Conservation (phyloP, 2,113 vertebrate genomes). For the Sinocyclocheilus anshuiensis region DNA sequence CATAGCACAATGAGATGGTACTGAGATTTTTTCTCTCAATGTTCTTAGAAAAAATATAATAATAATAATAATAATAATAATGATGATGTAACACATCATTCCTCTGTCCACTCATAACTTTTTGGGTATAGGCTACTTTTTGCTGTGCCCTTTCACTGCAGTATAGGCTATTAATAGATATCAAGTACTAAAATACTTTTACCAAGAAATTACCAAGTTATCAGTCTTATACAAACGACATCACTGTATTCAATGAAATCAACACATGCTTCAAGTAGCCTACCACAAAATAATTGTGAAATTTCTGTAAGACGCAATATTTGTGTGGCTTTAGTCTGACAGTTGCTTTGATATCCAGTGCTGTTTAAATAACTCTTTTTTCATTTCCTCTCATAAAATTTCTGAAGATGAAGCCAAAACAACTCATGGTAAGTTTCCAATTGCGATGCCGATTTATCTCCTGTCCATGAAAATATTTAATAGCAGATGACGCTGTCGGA, state of each 20-base stretch:
- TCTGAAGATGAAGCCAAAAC: not conserved
- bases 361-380: not conserved
- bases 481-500: not conserved
- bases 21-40: not conserved
- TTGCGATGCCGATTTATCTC: not conserved
- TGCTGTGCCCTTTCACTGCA: not conserved
- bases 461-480: not conserved
- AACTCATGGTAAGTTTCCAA: not conserved
- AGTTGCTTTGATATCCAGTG: not conserved
- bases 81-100: not conserved
- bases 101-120: not conserved
- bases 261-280: too few relatives aligned
- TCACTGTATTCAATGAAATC: not conserved
- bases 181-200: not conserved
- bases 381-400: not conserved
- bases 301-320: not conserved
- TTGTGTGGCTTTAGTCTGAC: not conserved
- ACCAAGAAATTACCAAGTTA: too few relatives aligned
- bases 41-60: not conserved
- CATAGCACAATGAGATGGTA: not conserved
- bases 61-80: not conserved
- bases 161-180: not conserved
- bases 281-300: not conserved
- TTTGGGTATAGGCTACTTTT: not conserved
- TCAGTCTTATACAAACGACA: not conserved